phyloP scores from a whole-genome alignment of 23 tunicate genomes.

The Styela clava region DNA sequence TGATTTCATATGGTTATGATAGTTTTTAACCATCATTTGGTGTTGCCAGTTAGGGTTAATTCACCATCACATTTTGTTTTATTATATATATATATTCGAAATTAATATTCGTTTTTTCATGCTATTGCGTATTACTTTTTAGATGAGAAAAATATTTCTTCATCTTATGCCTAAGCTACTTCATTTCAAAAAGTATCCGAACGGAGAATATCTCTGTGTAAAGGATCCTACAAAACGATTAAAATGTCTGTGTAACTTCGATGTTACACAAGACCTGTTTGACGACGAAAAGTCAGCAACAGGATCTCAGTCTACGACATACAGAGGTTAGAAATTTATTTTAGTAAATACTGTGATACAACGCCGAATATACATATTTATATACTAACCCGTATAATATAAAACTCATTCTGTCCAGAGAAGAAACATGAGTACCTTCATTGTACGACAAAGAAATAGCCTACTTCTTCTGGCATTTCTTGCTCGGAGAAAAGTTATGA shows the following conservation, averaged over 20 bases:
- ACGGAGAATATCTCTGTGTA: constrained; percentile 5
- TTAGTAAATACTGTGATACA: no score
- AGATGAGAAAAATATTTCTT: constrained; percentile 26
- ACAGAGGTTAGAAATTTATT: neutral
- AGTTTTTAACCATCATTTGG: no score
- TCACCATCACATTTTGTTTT: no score
- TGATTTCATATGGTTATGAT: no score
- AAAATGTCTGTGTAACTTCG: constrained; percentile 25
- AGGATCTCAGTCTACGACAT: neutral
- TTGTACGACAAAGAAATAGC: no score
- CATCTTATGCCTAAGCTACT: constrained; percentile 17
- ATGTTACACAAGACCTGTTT: constrained; percentile 14
- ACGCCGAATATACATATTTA: neutral
- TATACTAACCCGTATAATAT: neutral
- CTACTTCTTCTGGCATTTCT: no score
- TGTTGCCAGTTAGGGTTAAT: no score
- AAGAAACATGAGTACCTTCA: no score
- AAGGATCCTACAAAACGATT: constrained; percentile 13
- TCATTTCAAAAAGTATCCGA: constrained; percentile 3
- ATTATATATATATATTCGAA: no score
- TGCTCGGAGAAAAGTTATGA: no score
- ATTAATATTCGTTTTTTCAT: no score
- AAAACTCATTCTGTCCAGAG: constrained; percentile 26
- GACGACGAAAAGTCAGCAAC: constrained; percentile 22
- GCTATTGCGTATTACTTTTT: no score